These are phyloP conservation scores for Eptesicus fuscus DNA, from an alignment of 2,113 vertebrate genomes.

Conservation along the genomic window DNA sequence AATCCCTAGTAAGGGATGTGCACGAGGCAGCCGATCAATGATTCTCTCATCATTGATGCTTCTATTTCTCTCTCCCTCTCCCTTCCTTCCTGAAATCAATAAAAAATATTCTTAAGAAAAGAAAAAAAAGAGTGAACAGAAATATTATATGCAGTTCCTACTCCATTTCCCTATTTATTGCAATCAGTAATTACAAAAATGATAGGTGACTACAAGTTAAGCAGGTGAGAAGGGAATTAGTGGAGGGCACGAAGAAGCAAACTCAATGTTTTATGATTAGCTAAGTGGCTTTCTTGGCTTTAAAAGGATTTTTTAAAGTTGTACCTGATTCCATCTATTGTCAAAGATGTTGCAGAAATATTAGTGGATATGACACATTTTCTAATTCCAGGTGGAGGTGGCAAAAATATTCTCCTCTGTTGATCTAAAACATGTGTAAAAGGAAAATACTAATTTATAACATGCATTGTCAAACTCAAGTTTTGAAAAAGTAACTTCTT, in stretches of 20 bases:
- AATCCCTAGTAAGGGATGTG: too few relatives aligned
- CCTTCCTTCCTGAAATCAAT: too few relatives aligned
- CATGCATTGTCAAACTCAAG: neutral
- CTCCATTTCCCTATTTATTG: conserved; percentile 13
- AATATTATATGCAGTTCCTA: neutral
- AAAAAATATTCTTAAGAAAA: neutral
- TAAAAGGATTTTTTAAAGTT: conserved; percentile 40
- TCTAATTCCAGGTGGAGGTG: conserved; percentile 90
- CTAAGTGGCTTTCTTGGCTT: neutral
- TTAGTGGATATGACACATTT: conserved; percentile 98
- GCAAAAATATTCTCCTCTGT: conserved; percentile 95
- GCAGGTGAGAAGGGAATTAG: neutral
- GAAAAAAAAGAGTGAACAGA: neutral
- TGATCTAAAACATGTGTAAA: conserved; percentile 85
- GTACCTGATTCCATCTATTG: conserved; percentile 95
- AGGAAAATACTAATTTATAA: conserved; percentile 5
- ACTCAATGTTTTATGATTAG: neutral
- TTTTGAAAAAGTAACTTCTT: conserved; percentile 37
- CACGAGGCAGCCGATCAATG: too few relatives aligned
- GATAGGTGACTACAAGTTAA: neutral
- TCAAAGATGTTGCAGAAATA: conserved; percentile 97
- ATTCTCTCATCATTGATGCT: too few relatives aligned
- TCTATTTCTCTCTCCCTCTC: too few relatives aligned
- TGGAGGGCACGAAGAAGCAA: neutral
- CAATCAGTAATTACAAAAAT: conserved; percentile 14